phyloP scores from a whole-genome alignment of 2,888 invertebrate species.

The Ypsolopha scabrella region DNA sequence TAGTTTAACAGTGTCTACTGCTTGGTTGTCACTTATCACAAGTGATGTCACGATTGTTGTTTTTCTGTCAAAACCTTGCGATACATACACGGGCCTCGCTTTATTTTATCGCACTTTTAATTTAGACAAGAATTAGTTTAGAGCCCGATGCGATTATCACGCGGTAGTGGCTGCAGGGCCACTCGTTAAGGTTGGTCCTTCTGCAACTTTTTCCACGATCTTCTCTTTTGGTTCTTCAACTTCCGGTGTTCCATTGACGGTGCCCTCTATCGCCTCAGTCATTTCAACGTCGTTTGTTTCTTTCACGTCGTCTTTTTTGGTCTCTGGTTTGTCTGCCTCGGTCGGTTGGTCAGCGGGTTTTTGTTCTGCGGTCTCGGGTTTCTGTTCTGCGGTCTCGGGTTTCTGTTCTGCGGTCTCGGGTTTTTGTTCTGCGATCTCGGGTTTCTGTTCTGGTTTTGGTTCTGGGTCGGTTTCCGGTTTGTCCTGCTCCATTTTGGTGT shows the following conservation, averaged over 20 bases:
- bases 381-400: slow-evolving; percentile 17
- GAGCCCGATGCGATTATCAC: not conserved
- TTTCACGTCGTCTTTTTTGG: slow-evolving; percentile 11
- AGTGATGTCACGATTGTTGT: no score
- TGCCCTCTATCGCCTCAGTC: slow-evolving; percentile 14
- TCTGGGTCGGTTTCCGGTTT: slow-evolving; percentile 15
- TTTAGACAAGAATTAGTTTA: no score
- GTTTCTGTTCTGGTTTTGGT: slow-evolving; percentile 11
- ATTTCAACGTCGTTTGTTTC: slow-evolving; percentile 19
- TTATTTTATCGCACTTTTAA: no score
- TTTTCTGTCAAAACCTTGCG: no score
- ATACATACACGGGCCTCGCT: no score
- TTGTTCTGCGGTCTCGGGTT: slow-evolving; percentile 6
- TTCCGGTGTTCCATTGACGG: slow-evolving; percentile 35
- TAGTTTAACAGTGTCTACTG: no score
- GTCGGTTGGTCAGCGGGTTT: slow-evolving; percentile 16
- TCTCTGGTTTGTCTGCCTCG: slow-evolving; percentile 31
- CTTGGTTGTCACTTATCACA: no score
- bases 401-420: slow-evolving; percentile 18
- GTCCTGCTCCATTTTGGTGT: slow-evolving; percentile 16
- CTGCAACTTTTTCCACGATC: not conserved
- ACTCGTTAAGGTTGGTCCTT: not conserved
- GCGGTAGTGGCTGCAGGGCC: not conserved
- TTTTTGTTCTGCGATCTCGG: slow-evolving; percentile 17
- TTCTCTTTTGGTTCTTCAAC: slow-evolving; percentile 8